Evolutionary conservation across 2,113 vertebrate species (phyloP).

Genomic region (Anhinga rufa): DNA sequence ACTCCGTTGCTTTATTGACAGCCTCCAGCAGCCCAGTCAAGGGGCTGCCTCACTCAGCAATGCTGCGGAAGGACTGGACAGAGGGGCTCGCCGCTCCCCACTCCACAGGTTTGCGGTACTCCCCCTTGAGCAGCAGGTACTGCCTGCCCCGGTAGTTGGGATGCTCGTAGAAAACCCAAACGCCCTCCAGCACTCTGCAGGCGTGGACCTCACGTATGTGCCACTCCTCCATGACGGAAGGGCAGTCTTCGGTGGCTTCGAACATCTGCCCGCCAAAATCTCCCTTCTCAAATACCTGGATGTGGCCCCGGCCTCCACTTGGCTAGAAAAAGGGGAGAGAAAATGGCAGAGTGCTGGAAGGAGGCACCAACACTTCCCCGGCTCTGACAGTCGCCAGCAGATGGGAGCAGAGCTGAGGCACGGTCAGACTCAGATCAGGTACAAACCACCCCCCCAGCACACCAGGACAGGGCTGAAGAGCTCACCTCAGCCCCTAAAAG

Average conservation of each 20-base stretch:
- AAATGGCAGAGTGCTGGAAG: not conserved
- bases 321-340: slow-evolving; percentile 57
- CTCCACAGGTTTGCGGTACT: slow-evolving; percentile 86
- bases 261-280: slow-evolving; percentile 88
- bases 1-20: slow-evolving; percentile 63
- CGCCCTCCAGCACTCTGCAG: slow-evolving; percentile 86
- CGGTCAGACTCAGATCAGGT: too few relatives aligned
- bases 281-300: slow-evolving; percentile 89
- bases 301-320: slow-evolving; percentile 80
- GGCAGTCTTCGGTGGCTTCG: slow-evolving; percentile 87
- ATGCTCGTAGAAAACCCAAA: slow-evolving; percentile 92
- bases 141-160: slow-evolving; percentile 89
- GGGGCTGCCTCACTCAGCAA: slow-evolving; percentile 60
- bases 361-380: rapidly evolving
- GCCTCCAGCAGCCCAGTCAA: rapidly evolving
- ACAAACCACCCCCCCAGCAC: not conserved
- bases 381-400: not conserved
- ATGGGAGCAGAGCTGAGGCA: not conserved
- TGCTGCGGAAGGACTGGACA: slow-evolving; percentile 86
- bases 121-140: slow-evolving; percentile 90
- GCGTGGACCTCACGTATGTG: slow-evolving; percentile 86
- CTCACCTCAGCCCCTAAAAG: not conserved
- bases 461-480: not conserved
- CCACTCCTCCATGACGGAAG: slow-evolving; percentile 84
- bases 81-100: slow-evolving; percentile 83